A percentile compares a stretch with the other conserved stretches of the same genome.
Conservation (phyloP, 2,888 invertebrate genomes). For the Cheilosia impressa region DNA sequence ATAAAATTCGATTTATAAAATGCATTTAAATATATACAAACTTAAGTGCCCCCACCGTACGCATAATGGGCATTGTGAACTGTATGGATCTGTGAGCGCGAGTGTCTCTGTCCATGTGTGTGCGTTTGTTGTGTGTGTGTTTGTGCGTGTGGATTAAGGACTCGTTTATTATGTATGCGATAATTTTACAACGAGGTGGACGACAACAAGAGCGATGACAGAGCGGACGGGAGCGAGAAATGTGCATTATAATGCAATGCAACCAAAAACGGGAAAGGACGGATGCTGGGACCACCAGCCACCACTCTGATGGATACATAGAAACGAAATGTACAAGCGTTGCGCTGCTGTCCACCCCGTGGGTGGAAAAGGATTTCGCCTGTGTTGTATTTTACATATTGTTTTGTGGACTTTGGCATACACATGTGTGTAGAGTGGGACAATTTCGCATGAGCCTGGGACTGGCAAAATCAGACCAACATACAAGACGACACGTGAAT, state of each 20-base stretch:
- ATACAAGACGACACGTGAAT: constrained; percentile 12
- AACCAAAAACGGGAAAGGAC: neutral
- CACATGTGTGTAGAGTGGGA: no score
- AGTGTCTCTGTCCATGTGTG: no score
- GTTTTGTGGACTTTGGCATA: neutral
- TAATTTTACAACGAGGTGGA: constrained; percentile 47
- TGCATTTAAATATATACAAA: constrained; percentile 39
- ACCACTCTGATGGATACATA: constrained; percentile 11
- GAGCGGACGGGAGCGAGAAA: constrained; percentile 18
- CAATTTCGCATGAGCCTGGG: neutral
- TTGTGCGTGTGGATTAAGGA: constrained; percentile 19
- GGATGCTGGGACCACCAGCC: neutral
- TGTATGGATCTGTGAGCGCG: no score
- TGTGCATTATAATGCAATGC: constrained; percentile 27
- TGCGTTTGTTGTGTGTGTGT: neutral
- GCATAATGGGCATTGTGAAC: no score
- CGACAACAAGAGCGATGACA: constrained; percentile 8
- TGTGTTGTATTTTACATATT: constrained; percentile 19
- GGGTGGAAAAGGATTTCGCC: constrained; percentile 11
- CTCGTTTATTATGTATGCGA: constrained; percentile 60
- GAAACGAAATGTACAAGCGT: constrained; percentile 1
- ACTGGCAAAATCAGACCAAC: neutral
- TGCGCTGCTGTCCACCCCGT: neutral
- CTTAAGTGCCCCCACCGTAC: neutral
- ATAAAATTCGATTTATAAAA: constrained; percentile 58